These are phyloP conservation scores for Nipponacmea schrenckii DNA, from an alignment of 2,888 invertebrate genomes.

Conservation along the genomic window DNA sequence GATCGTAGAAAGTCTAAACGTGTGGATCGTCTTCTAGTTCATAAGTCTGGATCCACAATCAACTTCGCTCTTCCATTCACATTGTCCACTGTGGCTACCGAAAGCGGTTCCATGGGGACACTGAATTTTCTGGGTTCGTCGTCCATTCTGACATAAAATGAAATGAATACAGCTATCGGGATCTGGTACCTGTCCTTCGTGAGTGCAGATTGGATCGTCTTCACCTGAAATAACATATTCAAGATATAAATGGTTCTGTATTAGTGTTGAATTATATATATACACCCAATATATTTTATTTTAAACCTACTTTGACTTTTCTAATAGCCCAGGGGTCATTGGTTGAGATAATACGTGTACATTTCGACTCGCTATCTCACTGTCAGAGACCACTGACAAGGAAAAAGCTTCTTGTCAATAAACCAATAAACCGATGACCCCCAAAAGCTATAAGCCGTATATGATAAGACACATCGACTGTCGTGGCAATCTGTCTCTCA, in stretches of 20 bases:
- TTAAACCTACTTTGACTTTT: neutral
- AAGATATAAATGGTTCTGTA: neutral
- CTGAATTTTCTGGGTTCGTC: slow-evolving; percentile 34
- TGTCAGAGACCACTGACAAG: too few relatives aligned
- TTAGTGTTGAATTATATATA: neutral
- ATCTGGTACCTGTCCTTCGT: slow-evolving; percentile 37
- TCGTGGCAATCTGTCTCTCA: too few relatives aligned
- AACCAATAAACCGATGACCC: too few relatives aligned
- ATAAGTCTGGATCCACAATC: slow-evolving; percentile 21
- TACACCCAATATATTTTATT: neutral
- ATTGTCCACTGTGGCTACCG: slow-evolving; percentile 27
- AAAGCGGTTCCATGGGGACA: slow-evolving; percentile 43
- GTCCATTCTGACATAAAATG: slow-evolving; percentile 39
- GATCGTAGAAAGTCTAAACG: too few relatives aligned
- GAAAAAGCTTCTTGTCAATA: too few relatives aligned
- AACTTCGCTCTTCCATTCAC: slow-evolving; percentile 41
- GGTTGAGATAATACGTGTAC: too few relatives aligned
- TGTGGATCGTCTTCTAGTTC: too few relatives aligned
- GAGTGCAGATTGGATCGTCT: slow-evolving; percentile 36
- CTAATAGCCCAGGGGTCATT: too few relatives aligned
- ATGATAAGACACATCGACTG: too few relatives aligned
- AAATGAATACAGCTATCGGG: slow-evolving; percentile 39
- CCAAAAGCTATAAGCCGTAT: too few relatives aligned
- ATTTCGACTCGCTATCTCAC: too few relatives aligned
- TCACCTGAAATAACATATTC: slow-evolving; percentile 26